These are phyloP conservation scores for Drosophila subsilvestris DNA, from an alignment of 2,888 invertebrate species.

Conservation along the genomic window DNA sequence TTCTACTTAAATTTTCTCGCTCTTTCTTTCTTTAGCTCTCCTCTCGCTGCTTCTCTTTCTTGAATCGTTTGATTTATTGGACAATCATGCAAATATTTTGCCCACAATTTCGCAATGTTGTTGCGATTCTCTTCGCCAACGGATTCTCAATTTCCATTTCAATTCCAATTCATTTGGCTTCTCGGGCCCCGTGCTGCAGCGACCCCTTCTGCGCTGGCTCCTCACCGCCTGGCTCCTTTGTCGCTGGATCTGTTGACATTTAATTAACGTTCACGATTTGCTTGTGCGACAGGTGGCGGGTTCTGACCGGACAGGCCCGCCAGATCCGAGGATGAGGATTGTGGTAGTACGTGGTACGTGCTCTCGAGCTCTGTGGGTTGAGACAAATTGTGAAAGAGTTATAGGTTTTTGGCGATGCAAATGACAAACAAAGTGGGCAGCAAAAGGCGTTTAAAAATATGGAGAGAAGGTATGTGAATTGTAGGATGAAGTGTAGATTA, in stretches of 20 bases:
- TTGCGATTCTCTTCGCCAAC: slow-evolving; percentile 34
- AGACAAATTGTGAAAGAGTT: slow-evolving; percentile 41
- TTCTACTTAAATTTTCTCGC: slow-evolving; percentile 14
- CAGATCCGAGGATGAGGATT: slow-evolving; percentile 7
- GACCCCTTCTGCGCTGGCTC: slow-evolving; percentile 10
- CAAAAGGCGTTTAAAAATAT: not conserved
- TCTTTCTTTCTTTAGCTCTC: slow-evolving; percentile 40
- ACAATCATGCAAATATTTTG: slow-evolving; percentile 66
- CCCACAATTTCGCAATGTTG: slow-evolving; percentile 53
- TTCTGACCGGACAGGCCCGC: slow-evolving; percentile 6
- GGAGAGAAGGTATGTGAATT: not conserved
- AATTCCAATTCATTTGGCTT: slow-evolving; percentile 28
- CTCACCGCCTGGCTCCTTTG: slow-evolving; percentile 47
- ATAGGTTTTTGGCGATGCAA: slow-evolving; percentile 13
- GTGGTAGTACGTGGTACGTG: slow-evolving; percentile 46
- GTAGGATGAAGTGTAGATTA: not conserved
- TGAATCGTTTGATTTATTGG: slow-evolving; percentile 66
- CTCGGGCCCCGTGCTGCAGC: slow-evolving; percentile 4
- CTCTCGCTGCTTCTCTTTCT: slow-evolving; percentile 25
- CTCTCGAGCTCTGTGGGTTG: slow-evolving; percentile 61
- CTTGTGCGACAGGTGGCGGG: slow-evolving; percentile 66
- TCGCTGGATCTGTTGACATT: slow-evolving; percentile 70
- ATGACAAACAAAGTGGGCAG: slow-evolving; percentile 6
- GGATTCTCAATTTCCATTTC: slow-evolving; percentile 35
- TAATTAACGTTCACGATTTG: slow-evolving; percentile 73